Conservation (phyloP, 2,888 invertebrate species). For the Acanthoscelides obtectus region DNA sequence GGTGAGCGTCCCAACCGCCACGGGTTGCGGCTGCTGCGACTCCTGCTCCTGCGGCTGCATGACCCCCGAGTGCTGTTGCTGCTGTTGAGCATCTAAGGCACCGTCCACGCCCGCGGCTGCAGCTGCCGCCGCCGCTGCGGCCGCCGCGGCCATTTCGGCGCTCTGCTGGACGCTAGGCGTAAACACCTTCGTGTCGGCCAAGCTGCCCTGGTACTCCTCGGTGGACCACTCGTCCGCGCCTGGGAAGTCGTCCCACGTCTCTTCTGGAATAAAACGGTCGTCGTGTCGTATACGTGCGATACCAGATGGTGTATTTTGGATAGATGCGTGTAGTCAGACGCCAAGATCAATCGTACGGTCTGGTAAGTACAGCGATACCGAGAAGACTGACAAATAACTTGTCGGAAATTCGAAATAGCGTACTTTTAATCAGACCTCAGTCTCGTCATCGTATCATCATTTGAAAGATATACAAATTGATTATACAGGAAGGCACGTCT, state of each 20-base stretch:
- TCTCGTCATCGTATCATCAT: constrained; percentile 37
- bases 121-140: constrained; percentile 18
- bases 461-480: no score
- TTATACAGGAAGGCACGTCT: no score
- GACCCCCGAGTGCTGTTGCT: background rate
- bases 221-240: constrained; percentile 57
- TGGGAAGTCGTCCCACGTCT: constrained; percentile 60
- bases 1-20: constrained; percentile 48
- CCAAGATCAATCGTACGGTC: constrained; percentile 24
- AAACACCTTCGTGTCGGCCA: constrained; percentile 91
- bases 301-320: no score
- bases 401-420: constrained; percentile 6
- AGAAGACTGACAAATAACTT: constrained; percentile 25
- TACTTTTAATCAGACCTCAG: constrained; percentile 19
- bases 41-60: constrained; percentile 6
- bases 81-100: background rate
- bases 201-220: constrained; percentile 92
- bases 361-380: constrained; percentile 6
- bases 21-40: constrained; percentile 30
- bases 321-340: constrained; percentile 9
- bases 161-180: constrained; percentile 58
- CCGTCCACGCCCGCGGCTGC: constrained; percentile 20
- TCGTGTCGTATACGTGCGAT: no score
- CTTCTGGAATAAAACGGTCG: constrained; percentile 19
- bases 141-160: constrained; percentile 14